These are phyloP conservation scores for Drosophila tripunctata DNA, from an alignment of 2,888 invertebrate species.

Conservation along the genomic window DNA sequence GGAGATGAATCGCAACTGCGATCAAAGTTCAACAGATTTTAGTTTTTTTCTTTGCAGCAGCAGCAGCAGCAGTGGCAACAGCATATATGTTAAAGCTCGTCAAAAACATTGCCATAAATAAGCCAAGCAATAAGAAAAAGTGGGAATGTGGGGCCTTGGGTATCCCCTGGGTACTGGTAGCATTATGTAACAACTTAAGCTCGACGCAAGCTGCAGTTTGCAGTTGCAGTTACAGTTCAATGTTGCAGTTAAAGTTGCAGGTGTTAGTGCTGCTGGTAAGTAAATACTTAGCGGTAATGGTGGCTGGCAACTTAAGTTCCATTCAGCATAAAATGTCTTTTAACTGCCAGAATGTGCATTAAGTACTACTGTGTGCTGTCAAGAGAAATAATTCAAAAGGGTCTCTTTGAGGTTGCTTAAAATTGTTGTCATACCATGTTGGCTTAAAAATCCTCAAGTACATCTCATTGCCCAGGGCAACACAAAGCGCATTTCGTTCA, in stretches of 20 bases:
- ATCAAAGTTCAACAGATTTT: constrained; percentile 67
- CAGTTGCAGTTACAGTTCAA: neutral
- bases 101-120: constrained; percentile 70
- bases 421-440: neutral
- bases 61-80: neutral
- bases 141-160: neutral
- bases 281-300: constrained; percentile 59
- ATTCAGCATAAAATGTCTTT: constrained; percentile 47
- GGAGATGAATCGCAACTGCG: constrained; percentile 46
- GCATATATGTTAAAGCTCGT: constrained; percentile 67
- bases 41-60: neutral
- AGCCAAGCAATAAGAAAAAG: constrained; percentile 32
- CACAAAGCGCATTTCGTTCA: no score
- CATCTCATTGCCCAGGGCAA: no score
- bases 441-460: no score
- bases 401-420: constrained; percentile 2
- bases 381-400: neutral
- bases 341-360: constrained; percentile 38
- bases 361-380: constrained; percentile 19
- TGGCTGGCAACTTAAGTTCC: constrained; percentile 48
- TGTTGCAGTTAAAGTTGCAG: constrained; percentile 3
- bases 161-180: neutral
- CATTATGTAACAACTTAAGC: constrained; percentile 30
- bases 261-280: constrained; percentile 39
- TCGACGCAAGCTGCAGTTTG: constrained; percentile 7